Base-by-base conservation (phyloP, 2,888 invertebrate genomes). In the Choristoneura rosaceana region DNA sequence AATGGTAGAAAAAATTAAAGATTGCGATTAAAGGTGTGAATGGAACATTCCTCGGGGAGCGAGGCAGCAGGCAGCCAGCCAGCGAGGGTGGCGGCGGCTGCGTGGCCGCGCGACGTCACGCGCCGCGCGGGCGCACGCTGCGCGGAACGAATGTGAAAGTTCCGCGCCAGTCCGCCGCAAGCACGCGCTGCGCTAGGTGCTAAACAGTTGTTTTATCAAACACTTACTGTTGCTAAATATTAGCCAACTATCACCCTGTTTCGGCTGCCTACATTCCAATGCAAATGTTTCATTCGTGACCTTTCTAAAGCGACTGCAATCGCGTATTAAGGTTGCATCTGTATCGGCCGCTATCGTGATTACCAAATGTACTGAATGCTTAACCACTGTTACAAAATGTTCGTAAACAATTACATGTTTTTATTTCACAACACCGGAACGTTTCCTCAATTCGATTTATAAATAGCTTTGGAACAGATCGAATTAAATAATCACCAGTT, bases 61-160 rank as follows among this genome's bases (percentile, higher is more conserved):
- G 25, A 33, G 43, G 50, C 38, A 38, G 38, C 38, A 33, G 43
- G 50, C 38, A 38, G 38, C 38, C 5, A 4, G 38, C 38, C 38
- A 47, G n/a, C 41, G 9, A 52, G 65, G 60, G 75, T 73, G 69
- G 69, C 74, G 76, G 75, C 75, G 76, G 77, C 64, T 59, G 81
- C 79, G 80, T 74, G 73, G 80, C 78, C 80, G 77, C 77, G 84
- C 91, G 92, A 90, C 91, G 91, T 91, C 92, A 91, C 77, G 78
- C 77, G 81, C 86, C 84, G 84, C 70, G 74, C 66, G 81, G 84
- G 80, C 84, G 84, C 87, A 87, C 85, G 90, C 90, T 90, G 90
- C 88, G 85, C 85, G 81, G 82, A 89, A 86, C 88, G 89, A 92
- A 93, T 93, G 93, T 93, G 93, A 93, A 93, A 93, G 93, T 93